Evolutionary conservation across 1,140 invertebrate genomes (phyloP), one percentile per base, ranked within the genome.

Genomic region (Babylonia areolata): DNA sequence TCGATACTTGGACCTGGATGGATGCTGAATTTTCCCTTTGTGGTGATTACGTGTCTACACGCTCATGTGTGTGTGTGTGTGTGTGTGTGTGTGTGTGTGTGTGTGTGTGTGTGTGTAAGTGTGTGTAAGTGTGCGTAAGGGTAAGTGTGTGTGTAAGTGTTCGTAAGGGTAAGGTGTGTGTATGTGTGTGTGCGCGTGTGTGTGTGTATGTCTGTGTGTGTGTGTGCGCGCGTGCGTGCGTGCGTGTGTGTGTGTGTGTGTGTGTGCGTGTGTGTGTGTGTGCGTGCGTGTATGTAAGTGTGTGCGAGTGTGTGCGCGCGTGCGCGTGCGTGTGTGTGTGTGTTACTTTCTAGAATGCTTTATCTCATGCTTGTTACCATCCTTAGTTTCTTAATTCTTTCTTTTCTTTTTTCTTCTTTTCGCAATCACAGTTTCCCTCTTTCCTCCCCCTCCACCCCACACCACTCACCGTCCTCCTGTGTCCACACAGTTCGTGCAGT

Each of bases 251-350:
- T 23, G 58, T 64, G 58, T 64, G 58, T 64, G 58, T 64, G 58
- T 64, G 58, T 64, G 58, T 64, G 58, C 23, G 58, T 64, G 58
- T 64, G 58, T 64, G 58, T 64, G 58, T 64, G 58, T 64, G 58
- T 64, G 58, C 23, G 58, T 64, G 58, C 28, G 58, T 2, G 58
- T 64, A 23, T 64, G 58, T 11, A 23, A 23, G 58, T 64, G 58
- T 64, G 58, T 64, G 58, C 28, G 58, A 0, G 9, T 23, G 23
- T 12, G 58, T 12, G 58, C 20, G 46, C 20, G 46, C 20, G 46
- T 51, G 46, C 20, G 46, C 20, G 46, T 51, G 46, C 20, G 46
- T 51, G 46, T 51, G 6, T 51, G 46, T 51, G 46, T 51, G 46
- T 51, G 46, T 51, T 6, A 11, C 46, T 51, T 6, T 51, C 9